A percentile compares a stretch with the other conserved stretches of the same genome.
Evolutionary conservation across 2,888 invertebrate genomes (phyloP).

Genomic region (Drosophila pseudotakahashii): DNA sequence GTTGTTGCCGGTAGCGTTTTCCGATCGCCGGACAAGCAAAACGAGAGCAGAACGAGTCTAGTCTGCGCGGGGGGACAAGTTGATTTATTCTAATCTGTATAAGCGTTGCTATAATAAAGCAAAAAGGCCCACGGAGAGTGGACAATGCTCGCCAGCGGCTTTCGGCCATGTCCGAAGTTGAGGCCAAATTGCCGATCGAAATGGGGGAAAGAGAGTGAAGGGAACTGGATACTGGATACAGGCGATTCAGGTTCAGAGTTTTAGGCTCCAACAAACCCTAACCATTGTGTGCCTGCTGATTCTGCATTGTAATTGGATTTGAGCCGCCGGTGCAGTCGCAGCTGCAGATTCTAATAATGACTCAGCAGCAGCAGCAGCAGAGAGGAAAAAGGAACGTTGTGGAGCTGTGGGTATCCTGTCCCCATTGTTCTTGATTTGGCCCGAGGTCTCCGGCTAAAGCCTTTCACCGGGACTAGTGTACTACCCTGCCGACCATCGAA

Average conservation of each 20-base stretch:
- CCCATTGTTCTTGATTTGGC: slow-evolving; percentile 48
- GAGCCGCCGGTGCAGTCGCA: slow-evolving; percentile 68
- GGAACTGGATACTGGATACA: background rate
- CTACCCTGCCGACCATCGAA: slow-evolving; percentile 41
- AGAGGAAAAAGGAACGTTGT: slow-evolving; percentile 1
- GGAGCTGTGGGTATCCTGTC: slow-evolving; percentile 8
- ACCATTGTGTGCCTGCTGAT: slow-evolving; percentile 31
- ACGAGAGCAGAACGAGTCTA: slow-evolving; percentile 18
- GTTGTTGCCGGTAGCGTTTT: slow-evolving; percentile 75
- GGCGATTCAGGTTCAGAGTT: slow-evolving; percentile 8
- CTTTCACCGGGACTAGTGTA: slow-evolving; percentile 52
- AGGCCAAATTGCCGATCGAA: slow-evolving; percentile 66
- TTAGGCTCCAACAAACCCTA: slow-evolving; percentile 1
- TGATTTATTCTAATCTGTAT: slow-evolving; percentile 80
- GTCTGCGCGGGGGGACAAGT: slow-evolving; percentile 49
- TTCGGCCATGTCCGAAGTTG: slow-evolving; percentile 49
- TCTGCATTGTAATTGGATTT: slow-evolving; percentile 73
- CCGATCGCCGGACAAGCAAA: slow-evolving; percentile 50
- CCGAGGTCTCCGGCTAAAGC: slow-evolving; percentile 19
- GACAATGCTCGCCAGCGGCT: slow-evolving; percentile 70
- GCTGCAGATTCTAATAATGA: slow-evolving; percentile 79
- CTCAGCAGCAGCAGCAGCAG: slow-evolving; percentile 60
- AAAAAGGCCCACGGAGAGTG: slow-evolving; percentile 75
- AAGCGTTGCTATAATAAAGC: slow-evolving; percentile 79
- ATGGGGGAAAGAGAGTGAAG: background rate